Conservation (phyloP, 2,797 vertebrate species). For the Synanceia verrucosa region DNA sequence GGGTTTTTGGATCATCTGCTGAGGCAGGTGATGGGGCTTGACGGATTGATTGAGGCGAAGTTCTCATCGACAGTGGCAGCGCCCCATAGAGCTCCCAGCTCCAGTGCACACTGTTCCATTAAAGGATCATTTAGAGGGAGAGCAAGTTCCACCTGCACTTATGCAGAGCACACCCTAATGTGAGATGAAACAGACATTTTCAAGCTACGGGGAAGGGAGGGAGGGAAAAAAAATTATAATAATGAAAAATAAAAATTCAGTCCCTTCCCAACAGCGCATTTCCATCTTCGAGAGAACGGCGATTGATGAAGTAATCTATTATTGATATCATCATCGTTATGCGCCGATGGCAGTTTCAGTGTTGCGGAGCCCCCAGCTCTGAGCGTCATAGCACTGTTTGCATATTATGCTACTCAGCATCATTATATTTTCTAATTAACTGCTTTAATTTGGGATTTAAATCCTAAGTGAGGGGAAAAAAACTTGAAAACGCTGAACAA, state of each 20-base stretch:
- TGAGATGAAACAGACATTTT: slow-evolving; percentile 79
- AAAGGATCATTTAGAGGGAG: slow-evolving; percentile 79
- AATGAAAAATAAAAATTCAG: slow-evolving; percentile 73
- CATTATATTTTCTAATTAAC: slow-evolving; percentile 84
- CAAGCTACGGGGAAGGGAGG: slow-evolving; percentile 51
- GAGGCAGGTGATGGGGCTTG: slow-evolving; percentile 82
- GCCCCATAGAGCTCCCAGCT: slow-evolving; percentile 79
- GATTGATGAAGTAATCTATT: slow-evolving; percentile 83
- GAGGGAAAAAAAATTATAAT: slow-evolving; percentile 49
- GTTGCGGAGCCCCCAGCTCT: slow-evolving; percentile 70
- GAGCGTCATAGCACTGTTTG: slow-evolving; percentile 76
- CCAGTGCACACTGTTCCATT: slow-evolving; percentile 82
- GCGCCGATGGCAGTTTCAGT: slow-evolving; percentile 73
- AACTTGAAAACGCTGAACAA: slow-evolving; percentile 77
- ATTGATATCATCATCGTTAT: slow-evolving; percentile 81
- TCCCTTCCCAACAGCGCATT: slow-evolving; percentile 77
- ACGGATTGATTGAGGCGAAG: slow-evolving; percentile 82
- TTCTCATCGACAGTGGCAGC: slow-evolving; percentile 76
- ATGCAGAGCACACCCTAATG: slow-evolving; percentile 80
- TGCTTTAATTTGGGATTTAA: slow-evolving; percentile 80
- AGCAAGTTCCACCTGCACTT: slow-evolving; percentile 80
- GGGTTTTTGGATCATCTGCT: slow-evolving; percentile 81
- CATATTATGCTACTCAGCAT: slow-evolving; percentile 80
- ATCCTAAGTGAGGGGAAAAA: slow-evolving; percentile 71
- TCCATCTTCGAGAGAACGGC: slow-evolving; percentile 77